A percentile compares a stretch with the other conserved stretches of the same genome.
phyloP scores from a whole-genome alignment of 2,888 invertebrate genomes.

The Chirona hameri region DNA sequence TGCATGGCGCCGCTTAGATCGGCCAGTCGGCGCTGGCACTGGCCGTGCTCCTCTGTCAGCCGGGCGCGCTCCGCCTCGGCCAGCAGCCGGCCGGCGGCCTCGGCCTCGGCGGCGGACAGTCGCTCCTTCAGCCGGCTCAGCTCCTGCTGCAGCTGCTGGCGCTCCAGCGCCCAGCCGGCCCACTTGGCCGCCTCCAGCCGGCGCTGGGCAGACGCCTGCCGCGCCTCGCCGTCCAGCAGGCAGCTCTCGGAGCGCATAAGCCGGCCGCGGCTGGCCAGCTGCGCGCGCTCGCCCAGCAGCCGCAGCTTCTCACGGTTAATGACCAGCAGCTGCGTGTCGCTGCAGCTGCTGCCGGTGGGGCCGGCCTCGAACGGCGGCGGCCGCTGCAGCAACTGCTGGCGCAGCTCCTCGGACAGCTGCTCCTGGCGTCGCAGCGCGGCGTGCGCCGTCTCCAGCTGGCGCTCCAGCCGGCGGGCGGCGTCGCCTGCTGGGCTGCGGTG shows the following conservation, averaged over 20 bases:
- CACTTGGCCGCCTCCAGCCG: slow-evolving; percentile 28
- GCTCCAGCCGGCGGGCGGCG: slow-evolving; percentile 27
- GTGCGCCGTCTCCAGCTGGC: slow-evolving; percentile 7
- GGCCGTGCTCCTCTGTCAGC: background rate
- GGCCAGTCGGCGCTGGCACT: background rate
- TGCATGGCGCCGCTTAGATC: slow-evolving; percentile 31
- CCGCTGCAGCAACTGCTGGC: background rate
- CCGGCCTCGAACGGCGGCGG: background rate
- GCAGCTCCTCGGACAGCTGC: background rate
- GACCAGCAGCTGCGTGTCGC: slow-evolving; percentile 14
- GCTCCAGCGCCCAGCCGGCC: slow-evolving; percentile 27
- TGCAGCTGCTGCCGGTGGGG: background rate
- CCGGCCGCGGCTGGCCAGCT: background rate
- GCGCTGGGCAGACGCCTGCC: background rate
- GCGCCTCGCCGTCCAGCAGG: slow-evolving; percentile 3
- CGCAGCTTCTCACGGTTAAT: slow-evolving; percentile 24
- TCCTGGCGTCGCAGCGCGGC: background rate
- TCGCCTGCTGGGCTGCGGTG: slow-evolving; percentile 25
- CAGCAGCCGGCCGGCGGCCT: background rate
- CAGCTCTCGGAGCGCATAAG: slow-evolving; percentile 10
- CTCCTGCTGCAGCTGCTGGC: slow-evolving; percentile 2
- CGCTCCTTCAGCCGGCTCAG: background rate
- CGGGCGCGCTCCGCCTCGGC: background rate
- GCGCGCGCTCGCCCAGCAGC: slow-evolving; percentile 2
- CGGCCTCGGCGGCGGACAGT: background rate